Conservation (phyloP, 2,113 vertebrate genomes). For the Grus americana region DNA sequence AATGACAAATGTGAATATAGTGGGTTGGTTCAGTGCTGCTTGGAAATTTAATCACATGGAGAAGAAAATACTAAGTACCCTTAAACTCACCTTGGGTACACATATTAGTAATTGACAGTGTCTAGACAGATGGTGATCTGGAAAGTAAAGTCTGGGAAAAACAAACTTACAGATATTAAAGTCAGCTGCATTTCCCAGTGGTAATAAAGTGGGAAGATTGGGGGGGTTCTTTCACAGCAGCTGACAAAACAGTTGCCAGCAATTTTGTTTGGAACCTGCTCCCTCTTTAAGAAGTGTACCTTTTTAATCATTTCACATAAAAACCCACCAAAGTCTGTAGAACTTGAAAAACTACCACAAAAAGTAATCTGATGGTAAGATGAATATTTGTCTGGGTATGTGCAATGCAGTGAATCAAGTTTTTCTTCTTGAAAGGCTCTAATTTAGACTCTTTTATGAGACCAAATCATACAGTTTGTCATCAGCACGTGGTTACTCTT, state of each 20-base stretch:
- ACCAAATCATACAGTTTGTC: background rate
- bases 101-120: background rate
- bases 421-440: constrained; percentile 49
- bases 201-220: background rate
- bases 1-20: background rate
- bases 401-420: constrained; percentile 6
- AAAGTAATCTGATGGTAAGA: background rate
- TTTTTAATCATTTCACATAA: background rate
- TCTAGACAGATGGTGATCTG: constrained; percentile 18
- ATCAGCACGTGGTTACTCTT: background rate
- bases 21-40: background rate
- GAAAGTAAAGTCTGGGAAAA: constrained; percentile 14
- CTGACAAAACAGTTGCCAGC: background rate
- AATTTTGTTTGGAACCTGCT: background rate
- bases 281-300: background rate
- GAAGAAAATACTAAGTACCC: background rate
- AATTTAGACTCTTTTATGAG: background rate
- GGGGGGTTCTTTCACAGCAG: background rate
- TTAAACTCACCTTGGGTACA: background rate
- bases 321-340: background rate
- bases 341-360: constrained; percentile 50
- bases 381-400: constrained; percentile 35
- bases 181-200: background rate
- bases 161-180: constrained; percentile 15
- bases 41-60: background rate